Evolutionary conservation across 2,888 invertebrate species (phyloP), one percentile per base, ranked within the genome.

Genomic region (Nasonia oneida): DNA sequence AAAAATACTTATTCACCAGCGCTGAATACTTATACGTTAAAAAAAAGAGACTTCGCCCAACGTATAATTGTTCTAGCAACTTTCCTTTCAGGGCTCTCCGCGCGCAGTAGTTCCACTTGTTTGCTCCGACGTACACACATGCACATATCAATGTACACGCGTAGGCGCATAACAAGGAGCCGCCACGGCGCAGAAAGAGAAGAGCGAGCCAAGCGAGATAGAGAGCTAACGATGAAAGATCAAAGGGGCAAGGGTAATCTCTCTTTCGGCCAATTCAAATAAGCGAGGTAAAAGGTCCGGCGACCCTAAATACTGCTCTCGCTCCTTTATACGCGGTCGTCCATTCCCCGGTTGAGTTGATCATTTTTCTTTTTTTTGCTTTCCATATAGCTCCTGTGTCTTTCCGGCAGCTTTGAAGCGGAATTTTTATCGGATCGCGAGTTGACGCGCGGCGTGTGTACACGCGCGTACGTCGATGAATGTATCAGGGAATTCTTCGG

Each of bases 231-330:
- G 71, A 86, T 76, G 80, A 83, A 50, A 80, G 93, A 93, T 93
- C 93, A 93, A 93, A 93, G 93, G 70, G 91, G 91, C 61, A 80
- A 76, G 91, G 92, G 91, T 92, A 91, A 91, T 91, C 91, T 91
- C 90, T 89, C 90, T 89, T 91, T 89, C 90, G 90, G 91, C 91
- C 92, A 93, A 93, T 91, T 93, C 93, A 93, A 93, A 93, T 92
- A 93, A 92, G 91, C 91, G 90, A 91, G 92, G 73, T 50, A 78
- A 81, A 85, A 77, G 80, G 64, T 88, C 89, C 90, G 87, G 90
- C 75, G 90, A 91, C 91, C 92, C 92, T 91, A 91, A 92, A 93
- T 92, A 91, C 91, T 90, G 89, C 37, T 73, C 23, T 14, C 73
- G 33, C 75, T 84, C 86, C 79, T 85, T 86, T 85, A 47, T 47